Conservation (phyloP, 2,797 vertebrate species). For the Poeciliopsis paucimaculata region DNA sequence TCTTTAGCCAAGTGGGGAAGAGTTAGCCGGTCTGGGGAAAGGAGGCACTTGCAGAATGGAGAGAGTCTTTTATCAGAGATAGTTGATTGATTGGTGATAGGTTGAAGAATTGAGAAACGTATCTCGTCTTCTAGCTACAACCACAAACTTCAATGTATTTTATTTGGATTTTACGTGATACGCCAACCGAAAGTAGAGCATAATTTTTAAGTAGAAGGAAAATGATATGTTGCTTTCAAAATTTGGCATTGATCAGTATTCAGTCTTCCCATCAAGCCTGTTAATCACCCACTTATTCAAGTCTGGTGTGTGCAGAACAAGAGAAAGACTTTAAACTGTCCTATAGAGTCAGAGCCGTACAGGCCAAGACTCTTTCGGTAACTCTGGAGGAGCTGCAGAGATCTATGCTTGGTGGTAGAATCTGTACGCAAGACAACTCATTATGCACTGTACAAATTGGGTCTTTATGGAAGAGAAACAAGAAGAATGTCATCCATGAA, state of each 20-base stretch:
- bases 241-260: background rate
- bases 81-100: background rate
- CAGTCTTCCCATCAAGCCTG: background rate
- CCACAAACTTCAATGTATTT: background rate
- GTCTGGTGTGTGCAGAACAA: too few relatives aligned
- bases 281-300: too few relatives aligned
- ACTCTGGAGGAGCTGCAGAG: background rate
- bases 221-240: background rate
- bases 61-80: slow-evolving; percentile 37
- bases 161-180: background rate
- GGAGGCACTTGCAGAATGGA: slow-evolving; percentile 25
- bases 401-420: background rate
- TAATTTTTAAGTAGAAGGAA: background rate
- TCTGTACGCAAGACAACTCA: background rate
- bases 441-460: background rate
- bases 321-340: too few relatives aligned
- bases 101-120: background rate
- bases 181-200: background rate
- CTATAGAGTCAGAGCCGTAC: background rate
- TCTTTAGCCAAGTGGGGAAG: slow-evolving; percentile 50
- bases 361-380: background rate
- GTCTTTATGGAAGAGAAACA: background rate
- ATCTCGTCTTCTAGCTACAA: too few relatives aligned
- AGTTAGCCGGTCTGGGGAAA: slow-evolving; percentile 27
- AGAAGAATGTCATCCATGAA: background rate